A percentile compares a stretch with the other conserved stretches of the same genome.
These are phyloP conservation scores for Prionailurus viverrinus DNA, from an alignment of 2,113 vertebrate genomes.

Conservation along the genomic window DNA sequence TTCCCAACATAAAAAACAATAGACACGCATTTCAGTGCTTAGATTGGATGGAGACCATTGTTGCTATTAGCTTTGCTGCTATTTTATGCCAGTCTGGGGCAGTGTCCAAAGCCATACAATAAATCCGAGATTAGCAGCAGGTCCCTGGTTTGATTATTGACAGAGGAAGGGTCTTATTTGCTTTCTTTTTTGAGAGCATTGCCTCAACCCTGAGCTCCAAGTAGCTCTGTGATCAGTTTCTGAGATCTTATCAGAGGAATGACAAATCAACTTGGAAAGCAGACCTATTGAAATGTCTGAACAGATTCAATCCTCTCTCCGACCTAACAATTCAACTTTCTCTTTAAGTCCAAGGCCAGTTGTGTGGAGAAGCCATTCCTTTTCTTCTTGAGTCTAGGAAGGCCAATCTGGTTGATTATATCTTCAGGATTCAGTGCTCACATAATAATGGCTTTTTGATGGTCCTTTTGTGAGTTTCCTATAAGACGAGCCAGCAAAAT, in stretches of 20 bases:
- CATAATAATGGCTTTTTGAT: constrained; percentile 39
- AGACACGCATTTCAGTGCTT: background rate
- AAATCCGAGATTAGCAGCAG: constrained; percentile 19
- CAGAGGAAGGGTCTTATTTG: background rate
- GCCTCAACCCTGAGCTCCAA: background rate
- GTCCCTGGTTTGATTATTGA: constrained; percentile 12
- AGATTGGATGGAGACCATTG: background rate
- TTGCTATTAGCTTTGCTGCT: background rate
- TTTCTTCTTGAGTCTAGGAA: background rate
- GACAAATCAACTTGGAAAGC: constrained; percentile 62
- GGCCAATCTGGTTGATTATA: background rate
- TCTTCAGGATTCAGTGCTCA: background rate
- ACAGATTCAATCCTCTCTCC: constrained; percentile 41
- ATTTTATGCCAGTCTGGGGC: constrained; percentile 8
- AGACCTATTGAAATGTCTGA: constrained; percentile 43
- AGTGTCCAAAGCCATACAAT: constrained; percentile 11
- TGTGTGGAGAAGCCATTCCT: background rate
- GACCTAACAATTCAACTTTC: constrained; percentile 48
- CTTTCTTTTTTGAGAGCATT: constrained; percentile 42
- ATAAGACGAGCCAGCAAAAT: background rate
- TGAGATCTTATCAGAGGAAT: constrained; percentile 57
- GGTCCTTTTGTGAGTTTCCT: background rate
- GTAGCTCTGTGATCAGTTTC: constrained; percentile 54
- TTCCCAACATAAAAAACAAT: background rate
- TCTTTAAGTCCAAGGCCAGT: background rate